phyloP scores from a whole-genome alignment of 2,113 vertebrate species.

The Phaetusa simplex region DNA sequence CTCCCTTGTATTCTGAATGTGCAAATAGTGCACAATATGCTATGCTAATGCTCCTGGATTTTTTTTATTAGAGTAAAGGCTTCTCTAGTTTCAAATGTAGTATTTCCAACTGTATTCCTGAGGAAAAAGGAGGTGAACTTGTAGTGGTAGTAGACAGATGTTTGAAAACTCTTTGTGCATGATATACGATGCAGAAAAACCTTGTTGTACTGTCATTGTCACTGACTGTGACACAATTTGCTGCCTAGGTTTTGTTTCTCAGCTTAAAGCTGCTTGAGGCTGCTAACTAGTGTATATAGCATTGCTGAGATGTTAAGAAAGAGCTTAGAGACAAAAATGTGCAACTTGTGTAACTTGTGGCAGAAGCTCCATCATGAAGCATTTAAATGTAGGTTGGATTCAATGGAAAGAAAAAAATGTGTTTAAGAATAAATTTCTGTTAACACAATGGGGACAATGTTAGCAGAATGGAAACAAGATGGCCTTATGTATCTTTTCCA shows the following conservation, averaged over 20 bases:
- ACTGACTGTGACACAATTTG: background rate
- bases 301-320: background rate
- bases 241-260: background rate
- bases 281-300: background rate
- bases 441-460: background rate
- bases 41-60: background rate
- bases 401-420: background rate
- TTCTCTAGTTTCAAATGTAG: background rate
- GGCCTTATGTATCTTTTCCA: background rate
- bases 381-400: background rate
- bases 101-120: background rate
- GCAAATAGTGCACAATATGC: too few relatives aligned
- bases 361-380: background rate
- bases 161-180: background rate
- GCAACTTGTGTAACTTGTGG: background rate
- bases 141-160: background rate
- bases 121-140: background rate
- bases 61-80: background rate
- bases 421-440: background rate
- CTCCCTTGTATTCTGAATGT: background rate
- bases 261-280: background rate
- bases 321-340: background rate
- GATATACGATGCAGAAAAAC: background rate
- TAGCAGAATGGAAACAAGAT: background rate
- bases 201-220: slow-evolving; percentile 26